Evolutionary conservation across 2,888 invertebrate species (phyloP).

Genomic region (Pollenia angustigena): DNA sequence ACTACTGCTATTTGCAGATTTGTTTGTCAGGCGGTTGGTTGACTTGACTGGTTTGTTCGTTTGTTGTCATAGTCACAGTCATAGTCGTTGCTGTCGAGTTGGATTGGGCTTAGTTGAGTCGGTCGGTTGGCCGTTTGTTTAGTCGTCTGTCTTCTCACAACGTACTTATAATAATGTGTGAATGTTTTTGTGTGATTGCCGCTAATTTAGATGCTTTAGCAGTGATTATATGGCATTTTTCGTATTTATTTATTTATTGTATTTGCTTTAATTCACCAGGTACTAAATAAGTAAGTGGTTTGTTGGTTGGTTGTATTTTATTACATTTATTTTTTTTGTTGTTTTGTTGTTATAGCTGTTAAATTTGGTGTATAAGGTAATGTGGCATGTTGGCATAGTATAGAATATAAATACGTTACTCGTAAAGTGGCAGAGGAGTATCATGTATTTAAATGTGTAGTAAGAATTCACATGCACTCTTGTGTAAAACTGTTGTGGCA

Average conservation of each 20-base stretch:
- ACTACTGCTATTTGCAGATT: conserved; percentile 54
- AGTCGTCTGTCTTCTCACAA: conserved; percentile 33
- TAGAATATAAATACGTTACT: conserved; percentile 27
- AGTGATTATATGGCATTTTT: conserved; percentile 74
- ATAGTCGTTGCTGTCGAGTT: conserved; percentile 49
- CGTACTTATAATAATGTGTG: conserved; percentile 71
- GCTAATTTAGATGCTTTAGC: conserved; percentile 74
- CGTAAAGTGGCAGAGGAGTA: conserved; percentile 51
- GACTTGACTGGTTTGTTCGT: conserved; percentile 49
- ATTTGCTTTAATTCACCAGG: conserved; percentile 74
- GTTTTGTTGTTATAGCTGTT: conserved; percentile 70
- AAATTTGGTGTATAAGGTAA: conserved; percentile 74
- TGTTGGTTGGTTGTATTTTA: conserved; percentile 60
- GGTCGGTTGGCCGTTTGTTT: conserved; percentile 40
- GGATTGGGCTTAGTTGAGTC: conserved; percentile 46
- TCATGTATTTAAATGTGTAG: conserved; percentile 44
- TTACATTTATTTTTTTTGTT: conserved; percentile 28
- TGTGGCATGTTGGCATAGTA: conserved; percentile 63
- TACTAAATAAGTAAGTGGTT: conserved; percentile 74
- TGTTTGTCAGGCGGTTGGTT: conserved; percentile 41
- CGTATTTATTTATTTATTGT: conserved; percentile 74
- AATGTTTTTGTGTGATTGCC: conserved; percentile 74
- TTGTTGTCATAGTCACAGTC: conserved; percentile 58
- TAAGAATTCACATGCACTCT: conserved; percentile 37
- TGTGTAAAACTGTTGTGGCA: conserved; percentile 33